Evolutionary conservation across 1,140 invertebrate species (phyloP), one percentile per base, ranked within the genome.

Genomic region (Zophobas atratus): DNA sequence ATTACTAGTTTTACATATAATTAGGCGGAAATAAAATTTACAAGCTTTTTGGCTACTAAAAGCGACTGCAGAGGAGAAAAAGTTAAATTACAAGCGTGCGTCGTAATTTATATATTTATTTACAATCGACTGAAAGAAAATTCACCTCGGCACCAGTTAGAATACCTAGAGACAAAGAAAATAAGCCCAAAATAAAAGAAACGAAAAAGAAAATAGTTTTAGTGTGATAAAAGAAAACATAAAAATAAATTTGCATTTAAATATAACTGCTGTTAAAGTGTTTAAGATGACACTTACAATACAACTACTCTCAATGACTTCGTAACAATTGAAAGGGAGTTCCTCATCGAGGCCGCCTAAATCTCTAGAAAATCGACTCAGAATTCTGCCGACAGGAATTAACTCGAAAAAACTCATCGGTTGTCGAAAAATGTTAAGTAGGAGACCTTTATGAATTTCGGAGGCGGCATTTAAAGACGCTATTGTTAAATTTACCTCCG

Each of bases 381-480:
- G 86, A 80, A 95, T 90, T 80, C 94, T 89, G 80, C 94, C 94
- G 76, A 88, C 86, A 2, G 94, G 94, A 80, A 92, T 93, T 53
- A 87, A 89, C 87, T 95, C 93, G 87, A 95, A 96, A 89, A 95
- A 96, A 67, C 86, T 86, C 87, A 93, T 91, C 34, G 93, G 91
- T 81, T 90, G 90, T 74, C 86, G 88, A 81, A 96, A 83, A 81
- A 94, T 86, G 82, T 89, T 90, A 67, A 85, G 82, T 70, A 96
- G 89, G 70, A 95, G 87, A 57, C 76, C 76, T 43, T 86, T 82
- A 86, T 94, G 93, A 80, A 94, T 87, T 82, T 82, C 81, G 79
- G 83, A 81, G 75, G 92, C 90, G 77, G 92, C 92, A 80, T 88
- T 86, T 79, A 94, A 79, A 53, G 90, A 88, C 83, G 92, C 92